Evolutionary conservation across 2,888 invertebrate genomes (phyloP).

Genomic region (Sthenelais limicola): DNA sequence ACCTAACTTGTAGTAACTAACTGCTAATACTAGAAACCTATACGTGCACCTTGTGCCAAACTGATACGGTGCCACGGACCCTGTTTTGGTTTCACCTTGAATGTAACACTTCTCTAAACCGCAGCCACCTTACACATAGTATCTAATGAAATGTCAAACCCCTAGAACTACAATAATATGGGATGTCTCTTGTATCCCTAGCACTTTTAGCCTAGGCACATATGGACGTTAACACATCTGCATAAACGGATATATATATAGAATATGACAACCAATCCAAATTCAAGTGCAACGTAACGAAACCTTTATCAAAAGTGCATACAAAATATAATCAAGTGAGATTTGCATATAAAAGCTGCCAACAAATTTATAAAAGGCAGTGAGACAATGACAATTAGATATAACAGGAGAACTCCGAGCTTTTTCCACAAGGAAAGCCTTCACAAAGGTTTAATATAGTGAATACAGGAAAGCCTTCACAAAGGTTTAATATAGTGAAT

Average conservation of each 20-base stretch:
- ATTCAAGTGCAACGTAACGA: conserved; percentile 20
- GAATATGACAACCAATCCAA: background rate
- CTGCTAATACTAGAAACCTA: background rate
- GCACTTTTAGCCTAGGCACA: conserved; percentile 28
- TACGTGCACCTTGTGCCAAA: too few relatives aligned
- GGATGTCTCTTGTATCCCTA: background rate
- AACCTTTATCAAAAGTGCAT: background rate
- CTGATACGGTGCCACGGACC: too few relatives aligned
- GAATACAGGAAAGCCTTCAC: too few relatives aligned
- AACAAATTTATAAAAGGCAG: conserved; percentile 18
- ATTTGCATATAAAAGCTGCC: conserved; percentile 34
- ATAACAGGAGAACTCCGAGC: too few relatives aligned
- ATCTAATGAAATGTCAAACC: too few relatives aligned
- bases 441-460: too few relatives aligned
- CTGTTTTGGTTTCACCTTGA: too few relatives aligned
- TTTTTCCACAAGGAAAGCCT: too few relatives aligned
- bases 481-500: too few relatives aligned
- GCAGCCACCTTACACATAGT: too few relatives aligned
- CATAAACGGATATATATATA: conserved; percentile 11
- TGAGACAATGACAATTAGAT: conserved; percentile 16
- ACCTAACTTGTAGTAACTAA: conserved; percentile 1
- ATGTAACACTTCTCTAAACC: too few relatives aligned
- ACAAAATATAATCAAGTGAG: conserved; percentile 13
- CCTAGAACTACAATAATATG: background rate
- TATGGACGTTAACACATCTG: conserved; percentile 29